A percentile compares a stretch with the other conserved stretches of the same genome.
These are phyloP conservation scores for Brachyopa scutellaris DNA, from an alignment of 2,888 invertebrate species.

Conservation along the genomic window DNA sequence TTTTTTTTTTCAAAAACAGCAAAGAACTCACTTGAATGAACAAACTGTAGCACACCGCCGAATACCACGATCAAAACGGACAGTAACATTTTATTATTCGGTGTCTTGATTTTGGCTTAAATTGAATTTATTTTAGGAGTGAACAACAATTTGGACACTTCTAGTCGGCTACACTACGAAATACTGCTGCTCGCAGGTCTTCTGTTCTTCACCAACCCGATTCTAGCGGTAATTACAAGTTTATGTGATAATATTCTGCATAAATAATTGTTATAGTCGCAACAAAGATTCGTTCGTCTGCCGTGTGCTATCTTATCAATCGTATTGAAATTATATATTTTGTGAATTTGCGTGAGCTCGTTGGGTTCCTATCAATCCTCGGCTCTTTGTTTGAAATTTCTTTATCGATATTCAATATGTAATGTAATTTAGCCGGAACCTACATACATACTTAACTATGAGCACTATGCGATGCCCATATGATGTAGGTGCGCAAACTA, in stretches of 20 bases:
- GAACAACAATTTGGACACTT: no score
- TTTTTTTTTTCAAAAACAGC: not conserved
- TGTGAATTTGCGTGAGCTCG: not conserved
- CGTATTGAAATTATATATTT: not conserved
- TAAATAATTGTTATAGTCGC: no score
- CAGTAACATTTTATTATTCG: constrained; percentile 15
- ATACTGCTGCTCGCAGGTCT: no score
- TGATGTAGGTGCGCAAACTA: not conserved
- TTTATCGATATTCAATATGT: not conserved
- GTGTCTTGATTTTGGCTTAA: not conserved
- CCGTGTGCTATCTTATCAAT: constrained; percentile 20
- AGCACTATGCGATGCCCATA: no score
- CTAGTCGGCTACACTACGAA: no score
- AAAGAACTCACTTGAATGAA: constrained; percentile 32
- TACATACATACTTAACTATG: no score
- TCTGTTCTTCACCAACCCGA: no score
- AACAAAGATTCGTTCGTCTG: not conserved
- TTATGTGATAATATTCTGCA: no score
- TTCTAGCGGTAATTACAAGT: no score
- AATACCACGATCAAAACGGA: constrained; percentile 5
- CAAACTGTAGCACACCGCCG: not conserved
- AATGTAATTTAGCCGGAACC: constrained; percentile 1
- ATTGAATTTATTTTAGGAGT: no score
- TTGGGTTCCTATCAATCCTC: not conserved
- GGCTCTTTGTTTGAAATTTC: not conserved